Evolutionary conservation across 2,797 vertebrate species (phyloP), one percentile per base, ranked within the genome.

Genomic region (Nyctalus aviator): DNA sequence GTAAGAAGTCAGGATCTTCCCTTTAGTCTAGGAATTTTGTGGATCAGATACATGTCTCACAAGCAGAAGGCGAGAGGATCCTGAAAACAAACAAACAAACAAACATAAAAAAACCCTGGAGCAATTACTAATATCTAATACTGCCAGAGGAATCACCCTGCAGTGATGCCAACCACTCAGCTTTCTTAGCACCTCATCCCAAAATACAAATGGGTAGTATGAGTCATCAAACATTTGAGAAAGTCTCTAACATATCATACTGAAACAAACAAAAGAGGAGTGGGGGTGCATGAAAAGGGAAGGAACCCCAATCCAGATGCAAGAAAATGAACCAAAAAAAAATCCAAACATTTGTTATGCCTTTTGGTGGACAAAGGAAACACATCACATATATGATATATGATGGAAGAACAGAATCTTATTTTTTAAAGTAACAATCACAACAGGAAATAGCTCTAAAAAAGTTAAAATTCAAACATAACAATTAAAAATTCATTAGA

Each of bases 391-490:
- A 59, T 46, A 62, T 53, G n/a, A 57, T 21, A 76, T 27, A 72
- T 50, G 23, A 46, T 48, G 69, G 46, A 75, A 77, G 53, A 55
- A 55, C 15, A 64, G 25, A 48, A 48, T 83, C 35, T 55, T 35
- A 15, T 86, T 88, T 64, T 72, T 44, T 59, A 84, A 90, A 83
- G 25, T 66, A 90, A 83, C 6, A 81, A 41, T 53, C 15, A 71
- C 2, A 35, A 73, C 12, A 90, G 84, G n/a, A 89, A 85, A 44
- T 57, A 71, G 6, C n/a, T 71, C 23, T 82, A 62, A 21, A 35
- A 83, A 92, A 66, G 32, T 82, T 86, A 76, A 64, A 82, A 77
- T 18, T 55, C 64, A 48, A 53, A 84, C 30, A 83, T 66, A 89
- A 48, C 88, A 76, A 44, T 64, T 66, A 53, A 76, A 89, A 86